A percentile compares a stretch with the other conserved stretches of the same genome.
phyloP scores from a whole-genome alignment of 2,797 vertebrate species.

The Sebastes steindachneri region DNA sequence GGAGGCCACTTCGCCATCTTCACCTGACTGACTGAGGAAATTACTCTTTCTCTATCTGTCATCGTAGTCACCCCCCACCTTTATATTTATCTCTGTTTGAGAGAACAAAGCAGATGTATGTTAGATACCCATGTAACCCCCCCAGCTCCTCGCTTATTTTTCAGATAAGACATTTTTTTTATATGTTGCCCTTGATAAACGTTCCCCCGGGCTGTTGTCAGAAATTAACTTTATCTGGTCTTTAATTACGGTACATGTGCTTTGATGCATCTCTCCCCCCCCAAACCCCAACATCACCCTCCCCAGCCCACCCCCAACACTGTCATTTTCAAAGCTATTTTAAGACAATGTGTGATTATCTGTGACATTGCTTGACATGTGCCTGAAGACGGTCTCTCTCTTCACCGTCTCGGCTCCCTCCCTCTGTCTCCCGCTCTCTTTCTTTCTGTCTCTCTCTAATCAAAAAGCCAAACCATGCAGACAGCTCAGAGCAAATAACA shows the following conservation, averaged over 20 bases:
- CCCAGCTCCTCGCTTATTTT: slow-evolving; percentile 25
- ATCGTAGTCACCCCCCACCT: slow-evolving; percentile 32
- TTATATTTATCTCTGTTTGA: slow-evolving; percentile 46
- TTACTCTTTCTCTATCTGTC: slow-evolving; percentile 57
- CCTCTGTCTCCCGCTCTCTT: slow-evolving; percentile 48
- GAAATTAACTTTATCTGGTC: slow-evolving; percentile 79
- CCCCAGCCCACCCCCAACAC: slow-evolving; percentile 37
- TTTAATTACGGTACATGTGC: slow-evolving; percentile 76
- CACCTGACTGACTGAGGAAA: slow-evolving; percentile 58
- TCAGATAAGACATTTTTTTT: slow-evolving; percentile 54
- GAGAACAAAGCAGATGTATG: slow-evolving; percentile 53
- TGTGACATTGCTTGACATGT: slow-evolving; percentile 82
- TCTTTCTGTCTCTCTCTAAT: slow-evolving; percentile 74
- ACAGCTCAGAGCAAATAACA: slow-evolving; percentile 82
- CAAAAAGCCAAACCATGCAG: slow-evolving; percentile 79
- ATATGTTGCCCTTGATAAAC: slow-evolving; percentile 73
- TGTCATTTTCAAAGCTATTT: slow-evolving; percentile 82
- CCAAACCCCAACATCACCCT: slow-evolving; percentile 42
- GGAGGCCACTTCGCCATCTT: slow-evolving; percentile 49
- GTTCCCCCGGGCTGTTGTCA: slow-evolving; percentile 68
- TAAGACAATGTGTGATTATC: slow-evolving; percentile 84
- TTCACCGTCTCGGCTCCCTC: slow-evolving; percentile 53
- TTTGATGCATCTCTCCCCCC: slow-evolving; percentile 61
- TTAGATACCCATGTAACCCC: slow-evolving; percentile 28
- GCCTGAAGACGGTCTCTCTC: slow-evolving; percentile 76